Conservation (phyloP, 2,888 invertebrate genomes). For the Catonia carolina region DNA sequence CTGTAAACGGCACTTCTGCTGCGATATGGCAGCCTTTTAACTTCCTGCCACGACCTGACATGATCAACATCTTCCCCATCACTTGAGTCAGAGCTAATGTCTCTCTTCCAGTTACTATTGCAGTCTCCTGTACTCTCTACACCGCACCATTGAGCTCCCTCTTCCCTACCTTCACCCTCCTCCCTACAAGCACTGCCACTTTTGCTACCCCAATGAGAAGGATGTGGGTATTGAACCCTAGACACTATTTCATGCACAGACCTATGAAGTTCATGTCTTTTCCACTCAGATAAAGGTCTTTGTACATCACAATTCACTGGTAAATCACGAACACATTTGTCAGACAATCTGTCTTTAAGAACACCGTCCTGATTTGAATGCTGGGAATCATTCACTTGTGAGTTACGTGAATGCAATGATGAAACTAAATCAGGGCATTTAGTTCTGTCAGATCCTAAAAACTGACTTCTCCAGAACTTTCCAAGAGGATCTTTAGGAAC, state of each 20-base stretch:
- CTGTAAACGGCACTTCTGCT: slow-evolving; percentile 43
- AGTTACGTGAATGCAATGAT: not conserved
- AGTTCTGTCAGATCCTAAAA: not conserved
- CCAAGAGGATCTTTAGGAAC: slow-evolving; percentile 10
- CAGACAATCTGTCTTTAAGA: slow-evolving; percentile 5
- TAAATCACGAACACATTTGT: slow-evolving; percentile 9
- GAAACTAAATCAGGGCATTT: slow-evolving; percentile 5
- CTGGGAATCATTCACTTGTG: slow-evolving; percentile 10
- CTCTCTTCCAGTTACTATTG: slow-evolving; percentile 6
- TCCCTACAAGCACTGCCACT: slow-evolving; percentile 14
- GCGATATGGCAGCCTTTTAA: slow-evolving; percentile 32
- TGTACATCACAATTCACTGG: not conserved
- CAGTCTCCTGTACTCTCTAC: slow-evolving; percentile 9
- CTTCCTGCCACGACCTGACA: slow-evolving; percentile 30
- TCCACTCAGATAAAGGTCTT: slow-evolving; percentile 18
- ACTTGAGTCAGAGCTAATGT: slow-evolving; percentile 48
- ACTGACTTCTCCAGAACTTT: slow-evolving; percentile 22
- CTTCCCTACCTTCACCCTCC: slow-evolving; percentile 20
- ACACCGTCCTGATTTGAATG: not conserved
- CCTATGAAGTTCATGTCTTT: slow-evolving; percentile 42
- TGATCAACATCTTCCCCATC: slow-evolving; percentile 49
- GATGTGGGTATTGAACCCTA: slow-evolving; percentile 45
- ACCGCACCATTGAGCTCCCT: slow-evolving; percentile 13
- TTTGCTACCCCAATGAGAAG: slow-evolving; percentile 5
- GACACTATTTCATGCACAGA: slow-evolving; percentile 59